Base-by-base conservation (phyloP, 2,888 invertebrate genomes). In the Zygothrica quintamaculata region DNA sequence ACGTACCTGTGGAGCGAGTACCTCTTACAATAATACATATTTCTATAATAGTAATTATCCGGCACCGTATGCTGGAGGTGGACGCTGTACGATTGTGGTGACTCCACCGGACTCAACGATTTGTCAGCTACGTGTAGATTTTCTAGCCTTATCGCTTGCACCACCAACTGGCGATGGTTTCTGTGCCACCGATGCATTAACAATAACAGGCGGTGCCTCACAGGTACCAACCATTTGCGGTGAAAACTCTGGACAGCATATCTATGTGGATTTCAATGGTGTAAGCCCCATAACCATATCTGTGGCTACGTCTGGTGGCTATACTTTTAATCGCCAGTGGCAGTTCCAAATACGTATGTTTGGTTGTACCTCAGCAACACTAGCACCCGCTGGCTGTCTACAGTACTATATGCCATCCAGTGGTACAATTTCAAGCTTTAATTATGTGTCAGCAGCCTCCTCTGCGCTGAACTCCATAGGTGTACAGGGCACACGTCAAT, bases 31-130 rank as follows among this genome's bases (percentile, higher is more conserved):
- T 89, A 96, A 96, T 84, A 96, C 97, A 0, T 96, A 97, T 88
- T 97, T 97, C 90, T 93, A 94, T 8, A 97, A 95, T 88, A 94
- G 94, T 0, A 94, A 93, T 1, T 96, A 95, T 90, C 96, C 96
- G 0, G 92, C 93, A 0, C 93, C 95, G 0, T 95, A 94, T 84
- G 90, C 93, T 0, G 95, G 95, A 0, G 95, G 95, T 0, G 92
- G 93, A 25, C 75, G 88, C 1, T 97, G 97, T 88, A 92, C 93
- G 1, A 93, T 96, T 76, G 94, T 94, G 7, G 93, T 97, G 1
- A 93, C 93, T 74, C 94, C 95, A 44, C 94, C 95, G 81, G 94
- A 94, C 88, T 93, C 84, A 0, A 70, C 67, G 16, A 87, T 90
- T 57, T 92, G 92, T 37, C 92, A 96, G 94, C 91, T 96, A 11